Evolutionary conservation across 2,888 invertebrate genomes (phyloP).

Genomic region (Caenorhabditis zanzibari): DNA sequence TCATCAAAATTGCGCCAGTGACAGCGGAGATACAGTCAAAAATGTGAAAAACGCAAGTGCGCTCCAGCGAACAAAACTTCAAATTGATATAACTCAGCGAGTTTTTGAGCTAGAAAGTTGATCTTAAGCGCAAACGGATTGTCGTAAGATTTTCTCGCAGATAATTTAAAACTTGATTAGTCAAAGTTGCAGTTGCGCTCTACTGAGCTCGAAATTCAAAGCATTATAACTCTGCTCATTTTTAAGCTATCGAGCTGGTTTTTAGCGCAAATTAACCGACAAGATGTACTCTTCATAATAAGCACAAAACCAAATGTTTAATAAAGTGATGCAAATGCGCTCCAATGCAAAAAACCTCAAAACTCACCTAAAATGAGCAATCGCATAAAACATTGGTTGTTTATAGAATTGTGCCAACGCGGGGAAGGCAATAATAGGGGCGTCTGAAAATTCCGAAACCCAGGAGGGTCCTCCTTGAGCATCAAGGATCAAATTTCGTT

Average conservation of each 20-base stretch:
- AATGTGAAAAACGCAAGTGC: neutral
- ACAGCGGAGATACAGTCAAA: neutral
- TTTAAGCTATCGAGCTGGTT: too few relatives aligned
- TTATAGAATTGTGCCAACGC: conserved; percentile 89
- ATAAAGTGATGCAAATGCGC: neutral
- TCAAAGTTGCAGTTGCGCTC: too few relatives aligned
- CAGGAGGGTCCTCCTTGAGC: conserved; percentile 84
- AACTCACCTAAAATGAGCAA: conserved; percentile 88
- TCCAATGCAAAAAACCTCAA: too few relatives aligned
- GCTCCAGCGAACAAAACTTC: neutral
- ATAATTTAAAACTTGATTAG: neutral
- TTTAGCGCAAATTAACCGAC: too few relatives aligned
- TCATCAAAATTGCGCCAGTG: neutral
- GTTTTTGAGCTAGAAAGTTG: neutral
- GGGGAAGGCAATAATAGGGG: conserved; percentile 88
- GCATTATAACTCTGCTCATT: too few relatives aligned
- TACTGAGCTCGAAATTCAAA: too few relatives aligned
- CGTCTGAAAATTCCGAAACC: conserved; percentile 89
- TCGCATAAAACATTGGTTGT: conserved; percentile 91
- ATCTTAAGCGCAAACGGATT: neutral
- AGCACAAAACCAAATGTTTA: neutral
- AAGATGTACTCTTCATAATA: too few relatives aligned
- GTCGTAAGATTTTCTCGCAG: neutral
- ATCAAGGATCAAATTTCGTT: conserved; percentile 92
- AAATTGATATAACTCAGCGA: neutral